Evolutionary conservation across 37 sponge, comb jelly and placozoan genomes (phyloP).

Genomic region (Halisarca cf. caerulea): DNA sequence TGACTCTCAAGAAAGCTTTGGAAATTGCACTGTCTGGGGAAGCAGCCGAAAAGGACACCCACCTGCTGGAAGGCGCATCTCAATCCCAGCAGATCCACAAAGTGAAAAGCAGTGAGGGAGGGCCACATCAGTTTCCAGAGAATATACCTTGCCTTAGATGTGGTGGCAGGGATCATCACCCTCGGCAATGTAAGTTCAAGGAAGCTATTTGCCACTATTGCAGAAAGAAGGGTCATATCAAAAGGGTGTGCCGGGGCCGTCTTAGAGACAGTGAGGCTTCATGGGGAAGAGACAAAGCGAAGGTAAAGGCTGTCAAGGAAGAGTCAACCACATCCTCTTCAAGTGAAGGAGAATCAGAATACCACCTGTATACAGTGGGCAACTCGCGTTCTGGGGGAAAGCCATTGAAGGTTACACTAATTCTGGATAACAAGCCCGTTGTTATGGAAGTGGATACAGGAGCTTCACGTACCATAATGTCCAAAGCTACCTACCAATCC

Average conservation of each 20-base stretch:
- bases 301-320: no score
- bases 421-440: background rate
- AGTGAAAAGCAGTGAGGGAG: background rate
- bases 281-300: no score
- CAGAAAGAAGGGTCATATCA: conserved; percentile 51
- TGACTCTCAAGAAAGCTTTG: background rate
- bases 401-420: background rate
- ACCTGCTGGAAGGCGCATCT: background rate
- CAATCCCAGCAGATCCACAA: background rate
- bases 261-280: no score
- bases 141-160: conserved; percentile 7
- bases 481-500: background rate
- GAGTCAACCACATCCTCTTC: no score
- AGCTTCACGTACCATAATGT: background rate
- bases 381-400: no score
- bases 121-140: background rate
- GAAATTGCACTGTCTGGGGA: background rate
- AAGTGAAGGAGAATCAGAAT: no score
- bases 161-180: no score
- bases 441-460: conserved; percentile 14
- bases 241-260: no score
- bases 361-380: no score
- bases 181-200: conserved; percentile 22
- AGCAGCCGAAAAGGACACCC: conserved; percentile 16
- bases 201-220: conserved; percentile 35